Base-by-base conservation (phyloP, 2,113 vertebrate species). In the Lasiurus borealis region DNA sequence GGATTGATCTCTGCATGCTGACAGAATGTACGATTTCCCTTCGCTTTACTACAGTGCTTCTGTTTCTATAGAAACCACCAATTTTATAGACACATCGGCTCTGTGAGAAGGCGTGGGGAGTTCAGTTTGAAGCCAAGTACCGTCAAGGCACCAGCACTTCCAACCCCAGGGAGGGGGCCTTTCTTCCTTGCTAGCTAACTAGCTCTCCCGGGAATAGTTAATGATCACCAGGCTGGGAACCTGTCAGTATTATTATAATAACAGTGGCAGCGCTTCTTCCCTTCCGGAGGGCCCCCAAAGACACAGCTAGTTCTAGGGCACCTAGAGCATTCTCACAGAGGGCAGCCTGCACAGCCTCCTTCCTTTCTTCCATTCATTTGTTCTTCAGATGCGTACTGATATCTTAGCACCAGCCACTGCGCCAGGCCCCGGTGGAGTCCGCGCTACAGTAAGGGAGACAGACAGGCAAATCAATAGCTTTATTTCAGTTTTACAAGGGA, bases 51-150 rank as follows among this genome's bases (percentile, higher is more conserved):
- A 68, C 0, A 13, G 95, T 97, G 87, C 97, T 98, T 97, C 97
- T 95, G 98, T 98, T 98, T 97, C 98, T 98, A 98, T 98, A 97
- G 97, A 96, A 98, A 98, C 98, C 96, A 96, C 95, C 92, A 97
- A 48, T 97, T 96, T 97, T 96, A 95, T 87, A 98, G 98, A 95
- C 98, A 98, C 96, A 96, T 97, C 90, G 12, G 95, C 72, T 95
- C 93, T 97, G 83, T 27, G 88, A 88, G 83, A 96, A 97, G 95
- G 97, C 73, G n/a, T 76, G 46, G 91, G 95, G 91, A 96, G 94
- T 97, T 98, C 95, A 93, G 97, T 97, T 90, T 96, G 96, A 97
- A 97, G 95, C 96, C 95, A 97, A 97, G 77, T 95, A 84, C 94
- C 76, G 0, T 84, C 80, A 96, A 93, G 96, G 93, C 94, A 95